Evolutionary conservation across 2,113 vertebrate species (phyloP), one percentile per base, ranked within the genome.

Genomic region (Vidua macroura): DNA sequence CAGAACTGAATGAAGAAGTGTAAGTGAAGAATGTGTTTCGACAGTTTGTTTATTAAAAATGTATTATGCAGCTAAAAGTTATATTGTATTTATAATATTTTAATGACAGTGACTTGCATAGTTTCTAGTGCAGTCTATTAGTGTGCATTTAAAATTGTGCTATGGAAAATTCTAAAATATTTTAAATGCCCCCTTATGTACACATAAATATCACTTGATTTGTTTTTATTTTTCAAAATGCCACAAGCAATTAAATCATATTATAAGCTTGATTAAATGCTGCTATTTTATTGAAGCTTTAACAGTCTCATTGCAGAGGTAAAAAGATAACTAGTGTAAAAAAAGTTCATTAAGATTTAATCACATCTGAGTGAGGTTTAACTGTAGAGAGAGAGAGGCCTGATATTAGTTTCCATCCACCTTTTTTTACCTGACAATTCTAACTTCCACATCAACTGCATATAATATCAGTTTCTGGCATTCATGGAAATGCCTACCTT

Each of bases 21-120:
- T 86, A 88, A 85, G 92, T 96, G 89, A 93, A 92, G 91, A 97
- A 96, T 95, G 92, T 93, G 90, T 97, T 96, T 96, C 87, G 76
- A 96, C 95, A 96, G 88, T 95, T 96, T 96, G 93, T 97, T 96
- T 96, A 96, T 97, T 95, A 94, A 96, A 97, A 96, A 95, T 96
- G 77, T 91, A 94, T 96, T 96, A 94, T 89, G 84, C 81, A 92
- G 90, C 77, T 93, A 92, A 85, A 95, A 94, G 67, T 95, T 95
- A 89, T 49, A 95, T 94, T 92, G 87, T 94, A 79, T 87, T 94
- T 94, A 74, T 91, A 94, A 86, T 95, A 88, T 82, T 95, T 94
- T 94, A 90, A 92, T 96, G 94, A 75, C 77, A 82, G 88, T 55
- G 30, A 91, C 72, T 95, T 96, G 64, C 78, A 91, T 37, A 80